Percentiles rank a stretch among this genome's conserved stretches.
Conservation (phyloP, 2,113 vertebrate genomes). For the Spheniscus mendiculus region DNA sequence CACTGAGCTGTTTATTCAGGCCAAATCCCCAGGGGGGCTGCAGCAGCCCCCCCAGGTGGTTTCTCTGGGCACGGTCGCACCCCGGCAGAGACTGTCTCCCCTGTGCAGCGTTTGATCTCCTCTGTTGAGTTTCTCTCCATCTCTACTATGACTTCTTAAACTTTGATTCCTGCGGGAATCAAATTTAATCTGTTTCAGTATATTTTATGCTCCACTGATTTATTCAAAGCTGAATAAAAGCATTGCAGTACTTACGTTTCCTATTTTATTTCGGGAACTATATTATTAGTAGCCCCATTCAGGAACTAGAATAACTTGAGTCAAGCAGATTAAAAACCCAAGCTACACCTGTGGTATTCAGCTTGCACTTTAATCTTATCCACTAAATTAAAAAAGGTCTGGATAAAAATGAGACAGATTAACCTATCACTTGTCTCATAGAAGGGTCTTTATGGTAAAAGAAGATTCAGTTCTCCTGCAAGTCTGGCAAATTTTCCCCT, state of each 20-base stretch:
- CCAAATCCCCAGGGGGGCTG: neutral
- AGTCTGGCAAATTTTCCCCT: neutral
- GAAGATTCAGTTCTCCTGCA: neutral
- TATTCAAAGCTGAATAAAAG: conserved; percentile 35
- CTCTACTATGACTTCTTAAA: neutral
- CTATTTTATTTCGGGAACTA: neutral
- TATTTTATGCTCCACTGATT: conserved; percentile 25
- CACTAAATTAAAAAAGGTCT: conserved; percentile 41
- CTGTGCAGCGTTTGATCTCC: neutral
- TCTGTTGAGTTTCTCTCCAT: neutral
- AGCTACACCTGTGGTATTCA: neutral
- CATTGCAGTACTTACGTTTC: neutral
- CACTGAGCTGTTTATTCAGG: neutral
- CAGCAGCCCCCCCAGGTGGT: neutral
- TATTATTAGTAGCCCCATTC: conserved; percentile 28
- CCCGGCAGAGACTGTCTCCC: neutral
- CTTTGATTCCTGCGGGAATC: conserved; percentile 14
- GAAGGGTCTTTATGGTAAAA: neutral
- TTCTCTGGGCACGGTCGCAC: fast-evolving
- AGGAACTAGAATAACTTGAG: conserved; percentile 23
- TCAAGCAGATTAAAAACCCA: conserved; percentile 51
- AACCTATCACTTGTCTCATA: conserved; percentile 16
- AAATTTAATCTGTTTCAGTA: conserved; percentile 50
- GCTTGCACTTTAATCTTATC: conserved; percentile 10
- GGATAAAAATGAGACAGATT: conserved; percentile 33